Evolutionary conservation across 92 coral and sea anemone genomes (phyloP).

Genomic region (Palythoa caribaeorum): DNA sequence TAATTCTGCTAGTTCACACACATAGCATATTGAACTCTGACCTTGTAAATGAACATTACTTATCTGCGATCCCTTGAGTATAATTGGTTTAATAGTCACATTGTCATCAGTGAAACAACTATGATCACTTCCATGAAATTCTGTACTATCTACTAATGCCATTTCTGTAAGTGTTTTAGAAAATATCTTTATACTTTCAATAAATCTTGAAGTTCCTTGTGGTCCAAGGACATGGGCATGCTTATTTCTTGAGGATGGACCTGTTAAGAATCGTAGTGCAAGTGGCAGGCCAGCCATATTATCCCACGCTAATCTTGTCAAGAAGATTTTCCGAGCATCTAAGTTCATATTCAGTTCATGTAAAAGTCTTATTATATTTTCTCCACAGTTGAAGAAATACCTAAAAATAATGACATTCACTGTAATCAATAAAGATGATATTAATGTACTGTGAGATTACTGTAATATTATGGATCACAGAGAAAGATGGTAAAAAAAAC

Average conservation of each 20-base stretch:
- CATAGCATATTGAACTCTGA: conserved; percentile 66
- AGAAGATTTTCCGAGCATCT: conserved; percentile 72
- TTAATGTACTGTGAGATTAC: no score
- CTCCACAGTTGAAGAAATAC: conserved; percentile 94
- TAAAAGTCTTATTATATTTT: conserved; percentile 72
- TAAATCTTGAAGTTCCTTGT: conserved; percentile 59
- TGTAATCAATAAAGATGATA: background rate
- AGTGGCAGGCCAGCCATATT: conserved; percentile 83
- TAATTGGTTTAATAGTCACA: conserved; percentile 63
- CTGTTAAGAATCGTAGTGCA: conserved; percentile 54
- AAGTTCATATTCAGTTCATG: conserved; percentile 69
- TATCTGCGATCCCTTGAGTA: conserved; percentile 20
- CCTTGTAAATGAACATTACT: background rate
- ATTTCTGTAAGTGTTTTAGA: conserved; percentile 57
- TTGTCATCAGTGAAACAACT: conserved; percentile 64
- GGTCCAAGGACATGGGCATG: conserved; percentile 75
- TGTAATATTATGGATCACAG: no score
- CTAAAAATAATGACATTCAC: conserved; percentile 48
- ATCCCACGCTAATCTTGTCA: conserved; percentile 83
- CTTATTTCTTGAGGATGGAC: conserved; percentile 52
- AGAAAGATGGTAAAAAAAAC: no score
- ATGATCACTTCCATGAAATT: conserved; percentile 32
- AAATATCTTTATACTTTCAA: conserved; percentile 57
- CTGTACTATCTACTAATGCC: conserved; percentile 41
- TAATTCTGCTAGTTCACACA: conserved; percentile 75